phyloP scores from a whole-genome alignment of 2,888 invertebrate genomes.

The Clostera curtula region DNA sequence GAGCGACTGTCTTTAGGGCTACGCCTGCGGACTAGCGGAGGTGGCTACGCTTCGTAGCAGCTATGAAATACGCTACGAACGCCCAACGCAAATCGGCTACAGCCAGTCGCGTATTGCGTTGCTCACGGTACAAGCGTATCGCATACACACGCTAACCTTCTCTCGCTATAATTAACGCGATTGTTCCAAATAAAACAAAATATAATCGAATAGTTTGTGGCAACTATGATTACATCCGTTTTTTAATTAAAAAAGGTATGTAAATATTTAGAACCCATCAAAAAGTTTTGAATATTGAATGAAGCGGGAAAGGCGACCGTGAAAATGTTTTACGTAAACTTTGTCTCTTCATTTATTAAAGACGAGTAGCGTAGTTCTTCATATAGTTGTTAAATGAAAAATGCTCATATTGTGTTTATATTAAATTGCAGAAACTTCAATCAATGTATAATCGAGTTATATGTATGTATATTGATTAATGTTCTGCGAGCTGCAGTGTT shows the following conservation, averaged over 20 bases:
- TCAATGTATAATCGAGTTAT: too few species aligned
- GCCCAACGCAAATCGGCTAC: constrained; percentile 17
- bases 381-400: background rate
- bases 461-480: too few species aligned
- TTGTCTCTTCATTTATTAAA: constrained; percentile 11
- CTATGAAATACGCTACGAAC: too few species aligned
- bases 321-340: constrained; percentile 22
- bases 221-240: constrained; percentile 9
- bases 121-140: constrained; percentile 42
- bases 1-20: too few species aligned
- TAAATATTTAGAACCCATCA: constrained; percentile 4
- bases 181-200: constrained; percentile 8
- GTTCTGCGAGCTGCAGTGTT: too few species aligned
- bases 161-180: constrained; percentile 9
- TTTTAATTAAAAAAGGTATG: constrained; percentile 1
- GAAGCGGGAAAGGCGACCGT: constrained; percentile 32
- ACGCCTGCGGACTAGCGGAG: constrained; percentile 14
- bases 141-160: constrained; percentile 17
- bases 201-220: constrained; percentile 14
- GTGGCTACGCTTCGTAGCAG: constrained; percentile 13
- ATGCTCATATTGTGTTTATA: too few species aligned
- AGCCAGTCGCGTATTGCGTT: constrained; percentile 51
- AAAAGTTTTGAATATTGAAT: constrained; percentile 49
- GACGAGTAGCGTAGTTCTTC: background rate
- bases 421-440: too few species aligned